A percentile compares a stretch with the other conserved stretches of the same genome.
Evolutionary conservation across 92 coral and sea anemone species (phyloP).

Genomic region (Umimayanthus kanabou): DNA sequence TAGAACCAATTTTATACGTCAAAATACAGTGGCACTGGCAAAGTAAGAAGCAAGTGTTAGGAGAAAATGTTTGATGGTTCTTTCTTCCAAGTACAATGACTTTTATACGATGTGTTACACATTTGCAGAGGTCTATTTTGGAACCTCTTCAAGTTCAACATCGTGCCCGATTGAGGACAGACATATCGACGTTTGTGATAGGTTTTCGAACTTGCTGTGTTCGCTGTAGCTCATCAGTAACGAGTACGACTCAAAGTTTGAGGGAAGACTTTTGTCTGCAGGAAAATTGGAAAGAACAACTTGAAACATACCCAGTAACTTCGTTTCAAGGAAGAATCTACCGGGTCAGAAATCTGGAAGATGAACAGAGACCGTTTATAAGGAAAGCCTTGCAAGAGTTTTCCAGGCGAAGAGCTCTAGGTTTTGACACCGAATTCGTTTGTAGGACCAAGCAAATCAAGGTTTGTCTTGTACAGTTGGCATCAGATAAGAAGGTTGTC

Average conservation of each 20-base stretch:
- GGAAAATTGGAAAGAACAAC: constrained; percentile 44
- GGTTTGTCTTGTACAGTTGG: constrained; percentile 35
- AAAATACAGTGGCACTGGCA: not conserved
- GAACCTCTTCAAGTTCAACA: not conserved
- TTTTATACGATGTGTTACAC: not conserved
- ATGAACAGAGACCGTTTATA: constrained; percentile 39
- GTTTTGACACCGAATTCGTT: constrained; percentile 40
- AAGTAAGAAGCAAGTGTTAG: too few species aligned
- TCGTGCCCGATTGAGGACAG: not conserved
- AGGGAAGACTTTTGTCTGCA: constrained; percentile 20
- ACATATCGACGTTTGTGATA: not conserved
- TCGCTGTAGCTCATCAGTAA: constrained; percentile 5
- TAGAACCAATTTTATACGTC: constrained; percentile 8
- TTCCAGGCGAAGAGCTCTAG: constrained; percentile 11
- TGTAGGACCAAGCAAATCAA: constrained; percentile 30
- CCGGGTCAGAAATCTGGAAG: constrained; percentile 15
- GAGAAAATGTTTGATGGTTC: not conserved
- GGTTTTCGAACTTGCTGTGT: constrained; percentile 7
- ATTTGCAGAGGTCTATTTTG: not conserved
- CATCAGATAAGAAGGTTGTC: constrained; percentile 35
- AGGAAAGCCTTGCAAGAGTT: constrained; percentile 28
- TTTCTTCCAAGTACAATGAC: not conserved
- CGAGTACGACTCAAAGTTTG: constrained; percentile 3
- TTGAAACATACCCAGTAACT: constrained; percentile 25
- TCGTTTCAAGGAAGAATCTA: constrained; percentile 33